A percentile compares a stretch with the other conserved stretches of the same genome.
Conservation (phyloP, 1,140 invertebrate species). For the Temnothorax curvispinosus region DNA sequence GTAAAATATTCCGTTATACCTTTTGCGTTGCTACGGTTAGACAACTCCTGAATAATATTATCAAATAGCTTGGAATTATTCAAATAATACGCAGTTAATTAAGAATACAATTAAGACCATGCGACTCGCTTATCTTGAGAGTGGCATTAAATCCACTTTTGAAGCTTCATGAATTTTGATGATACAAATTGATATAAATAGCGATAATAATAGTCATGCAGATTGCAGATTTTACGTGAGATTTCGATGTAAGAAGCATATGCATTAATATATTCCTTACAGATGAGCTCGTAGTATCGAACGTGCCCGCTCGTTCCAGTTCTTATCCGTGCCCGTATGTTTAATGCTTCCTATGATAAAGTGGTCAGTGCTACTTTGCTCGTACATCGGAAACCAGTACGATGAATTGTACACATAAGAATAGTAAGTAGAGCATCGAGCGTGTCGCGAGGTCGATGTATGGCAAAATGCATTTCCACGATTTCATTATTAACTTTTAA, state of each 20-base stretch:
- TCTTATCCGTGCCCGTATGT: constrained; percentile 25
- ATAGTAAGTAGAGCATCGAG: constrained; percentile 70
- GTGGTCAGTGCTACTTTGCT: constrained; percentile 21
- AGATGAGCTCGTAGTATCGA: not conserved
- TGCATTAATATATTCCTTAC: not conserved
- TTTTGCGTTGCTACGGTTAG: not conserved
- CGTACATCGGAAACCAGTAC: constrained; percentile 9
- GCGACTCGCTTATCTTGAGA: not conserved
- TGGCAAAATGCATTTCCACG: constrained; percentile 39
- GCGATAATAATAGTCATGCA: not conserved
- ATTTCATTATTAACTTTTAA: constrained; percentile 27
- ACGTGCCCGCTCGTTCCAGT: constrained; percentile 20
- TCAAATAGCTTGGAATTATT: not conserved
- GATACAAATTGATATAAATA: not conserved
- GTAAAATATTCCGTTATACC: not conserved
- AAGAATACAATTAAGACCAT: not conserved
- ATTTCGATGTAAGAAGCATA: not conserved
- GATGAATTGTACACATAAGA: constrained; percentile 50
- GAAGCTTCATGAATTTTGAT: not conserved
- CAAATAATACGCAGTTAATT: not conserved
- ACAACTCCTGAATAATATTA: not conserved
- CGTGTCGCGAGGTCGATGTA: constrained; percentile 52
- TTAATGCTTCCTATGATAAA: constrained; percentile 26
- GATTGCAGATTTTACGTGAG: not conserved
- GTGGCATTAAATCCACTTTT: not conserved